Percentiles rank a stretch among this genome's conserved stretches.
Conservation (phyloP, 1,140 invertebrate genomes). For the Elysia chlorotica region DNA sequence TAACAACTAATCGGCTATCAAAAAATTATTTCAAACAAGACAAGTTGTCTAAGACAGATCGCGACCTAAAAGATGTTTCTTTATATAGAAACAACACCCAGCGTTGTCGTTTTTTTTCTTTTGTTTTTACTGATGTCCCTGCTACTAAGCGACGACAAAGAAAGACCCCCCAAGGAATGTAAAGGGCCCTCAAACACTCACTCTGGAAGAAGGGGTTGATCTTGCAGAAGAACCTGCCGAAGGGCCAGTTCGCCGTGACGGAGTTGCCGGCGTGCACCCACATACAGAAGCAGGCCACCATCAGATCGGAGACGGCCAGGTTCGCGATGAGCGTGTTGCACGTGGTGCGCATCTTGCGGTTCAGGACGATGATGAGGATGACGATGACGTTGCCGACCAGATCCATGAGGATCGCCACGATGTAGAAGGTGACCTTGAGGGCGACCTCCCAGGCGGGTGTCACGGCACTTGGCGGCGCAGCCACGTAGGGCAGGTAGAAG, state of each 20-base stretch:
- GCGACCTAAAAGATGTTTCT: background rate
- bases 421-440: slow-evolving; percentile 41
- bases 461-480: too few species aligned
- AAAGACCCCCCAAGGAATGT: too few species aligned
- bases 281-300: slow-evolving; percentile 66
- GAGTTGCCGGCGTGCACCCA: slow-evolving; percentile 63
- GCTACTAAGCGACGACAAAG: too few species aligned
- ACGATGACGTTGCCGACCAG: slow-evolving; percentile 42
- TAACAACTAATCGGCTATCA: too few species aligned
- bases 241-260: slow-evolving; percentile 45
- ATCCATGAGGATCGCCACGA: slow-evolving; percentile 38
- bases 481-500: too few species aligned
- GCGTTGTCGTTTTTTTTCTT: too few species aligned
- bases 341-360: slow-evolving; percentile 44
- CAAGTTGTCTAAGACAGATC: too few species aligned
- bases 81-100: background rate
- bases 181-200: too few species aligned
- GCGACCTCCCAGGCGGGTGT: too few species aligned
- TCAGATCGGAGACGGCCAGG: slow-evolving; percentile 88
- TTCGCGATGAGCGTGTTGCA: slow-evolving; percentile 90
- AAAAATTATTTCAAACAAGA: too few species aligned
- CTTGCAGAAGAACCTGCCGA: slow-evolving; percentile 64
- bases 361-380: slow-evolving; percentile 38
- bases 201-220: slow-evolving; percentile 65
- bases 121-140: too few species aligned